phyloP scores from a whole-genome alignment of 2,797 vertebrate genomes.

The Coregonus sp. region DNA sequence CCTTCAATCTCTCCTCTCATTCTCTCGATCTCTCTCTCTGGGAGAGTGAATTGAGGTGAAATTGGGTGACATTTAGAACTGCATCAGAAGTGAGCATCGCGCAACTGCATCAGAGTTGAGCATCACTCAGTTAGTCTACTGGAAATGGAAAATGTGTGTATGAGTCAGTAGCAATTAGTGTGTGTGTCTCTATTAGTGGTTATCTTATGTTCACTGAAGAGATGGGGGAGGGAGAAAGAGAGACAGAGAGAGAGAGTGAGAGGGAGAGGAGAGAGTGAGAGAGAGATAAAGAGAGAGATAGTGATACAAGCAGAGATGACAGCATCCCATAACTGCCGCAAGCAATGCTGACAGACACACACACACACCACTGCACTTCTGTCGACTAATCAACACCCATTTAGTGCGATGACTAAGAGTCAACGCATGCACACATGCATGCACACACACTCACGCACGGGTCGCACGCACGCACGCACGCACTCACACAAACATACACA shows the following conservation, averaged over 20 bases:
- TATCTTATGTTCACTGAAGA: background rate
- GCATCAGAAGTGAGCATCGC: constrained; percentile 32
- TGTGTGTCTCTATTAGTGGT: background rate
- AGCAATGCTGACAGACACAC: constrained; percentile 30
- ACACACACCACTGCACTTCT: constrained; percentile 5
- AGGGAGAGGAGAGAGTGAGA: too few species aligned
- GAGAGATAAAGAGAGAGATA: background rate
- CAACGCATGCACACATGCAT: constrained; percentile 31
- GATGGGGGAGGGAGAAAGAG: background rate
- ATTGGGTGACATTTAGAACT: constrained; percentile 20
- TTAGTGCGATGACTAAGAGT: constrained; percentile 21
- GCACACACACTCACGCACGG: background rate
- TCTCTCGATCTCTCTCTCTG: background rate
- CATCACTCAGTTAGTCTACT: constrained; percentile 18
- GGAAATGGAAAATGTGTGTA: constrained; percentile 3
- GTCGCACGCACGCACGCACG: background rate
- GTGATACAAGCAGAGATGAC: constrained; percentile 29
- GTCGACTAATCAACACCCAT: background rate
- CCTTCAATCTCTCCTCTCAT: background rate
- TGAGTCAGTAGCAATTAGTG: constrained; percentile 23
- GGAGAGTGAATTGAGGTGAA: constrained; percentile 37
- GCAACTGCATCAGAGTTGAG: constrained; percentile 28
- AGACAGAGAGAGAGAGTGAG: background rate
- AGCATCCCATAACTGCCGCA: constrained; percentile 52
- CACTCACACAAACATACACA: background rate